phyloP scores from a whole-genome alignment of 2,797 vertebrate genomes.

The Cetoscarus ocellatus region DNA sequence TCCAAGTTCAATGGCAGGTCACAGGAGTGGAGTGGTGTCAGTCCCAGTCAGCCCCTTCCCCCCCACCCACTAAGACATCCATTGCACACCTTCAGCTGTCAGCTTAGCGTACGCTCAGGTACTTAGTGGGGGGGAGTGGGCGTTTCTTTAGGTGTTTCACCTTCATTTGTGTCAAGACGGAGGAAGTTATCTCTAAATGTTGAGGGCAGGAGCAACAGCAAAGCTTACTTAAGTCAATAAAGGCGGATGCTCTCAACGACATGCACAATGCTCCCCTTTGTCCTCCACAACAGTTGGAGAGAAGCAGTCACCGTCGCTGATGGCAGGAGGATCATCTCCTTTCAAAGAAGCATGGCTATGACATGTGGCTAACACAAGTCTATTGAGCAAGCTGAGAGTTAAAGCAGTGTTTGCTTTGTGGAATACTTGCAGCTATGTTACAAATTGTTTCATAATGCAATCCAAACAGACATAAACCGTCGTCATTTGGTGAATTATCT shows the following conservation, averaged over 20 bases:
- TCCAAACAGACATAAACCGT: neutral
- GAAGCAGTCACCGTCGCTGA: constrained; percentile 51
- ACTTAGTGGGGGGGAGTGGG: constrained; percentile 68
- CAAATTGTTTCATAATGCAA: neutral
- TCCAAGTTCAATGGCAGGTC: constrained; percentile 82
- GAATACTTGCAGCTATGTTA: neutral
- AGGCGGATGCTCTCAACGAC: constrained; percentile 63
- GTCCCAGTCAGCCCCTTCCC: constrained; percentile 2
- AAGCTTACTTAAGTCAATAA: constrained; percentile 71
- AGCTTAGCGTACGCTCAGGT: constrained; percentile 71
- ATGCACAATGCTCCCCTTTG: constrained; percentile 79
- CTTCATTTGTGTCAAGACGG: constrained; percentile 72
- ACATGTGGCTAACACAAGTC: neutral
- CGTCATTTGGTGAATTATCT: neutral
- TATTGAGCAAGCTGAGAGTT: constrained; percentile 22
- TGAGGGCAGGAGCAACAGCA: constrained; percentile 70
- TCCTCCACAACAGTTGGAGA: constrained; percentile 54
- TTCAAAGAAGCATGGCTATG: neutral
- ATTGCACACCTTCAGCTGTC: constrained; percentile 80
- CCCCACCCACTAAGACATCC: constrained; percentile 60
- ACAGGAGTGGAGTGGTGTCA: constrained; percentile 65
- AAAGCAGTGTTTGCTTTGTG: neutral
- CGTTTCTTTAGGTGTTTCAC: constrained; percentile 51
- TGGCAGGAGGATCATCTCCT: constrained; percentile 38
- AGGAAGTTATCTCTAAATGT: constrained; percentile 80